Evolutionary conservation across 2,888 invertebrate genomes (phyloP).

Genomic region (Chymomyza amoena): DNA sequence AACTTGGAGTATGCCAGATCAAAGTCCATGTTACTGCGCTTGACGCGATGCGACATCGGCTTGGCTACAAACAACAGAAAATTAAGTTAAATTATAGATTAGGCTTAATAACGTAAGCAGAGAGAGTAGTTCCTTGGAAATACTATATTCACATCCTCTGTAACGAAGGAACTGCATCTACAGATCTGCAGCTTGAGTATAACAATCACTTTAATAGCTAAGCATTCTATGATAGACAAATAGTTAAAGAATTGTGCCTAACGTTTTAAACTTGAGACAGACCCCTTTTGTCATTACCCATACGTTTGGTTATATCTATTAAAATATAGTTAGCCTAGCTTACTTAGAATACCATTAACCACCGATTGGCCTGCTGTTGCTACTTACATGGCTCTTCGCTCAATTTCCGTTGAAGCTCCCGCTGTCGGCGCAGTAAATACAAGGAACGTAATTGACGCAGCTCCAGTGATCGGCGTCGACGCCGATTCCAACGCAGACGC

Average conservation of each 20-base stretch:
- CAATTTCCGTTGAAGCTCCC: conserved; percentile 57
- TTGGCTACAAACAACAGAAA: neutral
- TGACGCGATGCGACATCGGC: conserved; percentile 23
- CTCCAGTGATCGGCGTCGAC: conserved; percentile 79
- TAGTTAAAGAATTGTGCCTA: too few species aligned
- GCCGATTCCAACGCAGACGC: conserved; percentile 88
- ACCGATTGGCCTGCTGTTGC: neutral
- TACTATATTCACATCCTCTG: too few species aligned
- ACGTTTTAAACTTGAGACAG: too few species aligned
- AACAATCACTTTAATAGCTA: too few species aligned
- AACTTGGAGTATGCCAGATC: conserved; percentile 75
- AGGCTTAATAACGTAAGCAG: too few species aligned
- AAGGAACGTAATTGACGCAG: conserved; percentile 71
- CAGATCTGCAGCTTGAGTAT: too few species aligned
- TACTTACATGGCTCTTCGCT: conserved; percentile 39
- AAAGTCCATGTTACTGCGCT: conserved; percentile 57
- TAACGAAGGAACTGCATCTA: too few species aligned
- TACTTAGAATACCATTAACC: neutral
- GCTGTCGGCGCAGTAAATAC: conserved; percentile 67
- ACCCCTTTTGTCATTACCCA: too few species aligned
- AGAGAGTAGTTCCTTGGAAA: too few species aligned
- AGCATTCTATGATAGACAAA: too few species aligned
- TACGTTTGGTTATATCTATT: too few species aligned
- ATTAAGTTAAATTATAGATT: neutral
- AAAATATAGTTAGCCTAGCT: neutral